Base-by-base conservation (phyloP, 2,797 vertebrate genomes). In the Rhyacichthys aspro region DNA sequence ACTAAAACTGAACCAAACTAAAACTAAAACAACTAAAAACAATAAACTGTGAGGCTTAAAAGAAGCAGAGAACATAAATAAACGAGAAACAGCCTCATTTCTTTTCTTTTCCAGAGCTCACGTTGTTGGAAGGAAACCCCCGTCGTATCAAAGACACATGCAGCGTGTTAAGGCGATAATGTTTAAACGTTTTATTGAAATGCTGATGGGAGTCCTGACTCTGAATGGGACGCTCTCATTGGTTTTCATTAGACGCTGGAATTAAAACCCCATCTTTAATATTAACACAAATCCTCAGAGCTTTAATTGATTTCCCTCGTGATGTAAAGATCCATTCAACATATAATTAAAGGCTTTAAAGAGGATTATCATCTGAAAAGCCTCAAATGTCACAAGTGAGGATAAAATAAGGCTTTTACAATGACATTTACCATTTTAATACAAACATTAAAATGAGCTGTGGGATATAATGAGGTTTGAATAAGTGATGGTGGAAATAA, bases 211-310 rank as follows among this genome's bases (percentile, higher is more conserved):
- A 70, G 68, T 65, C n/a, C n/a, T n/a, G n/a, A n/a, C n/a, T n/a
- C 56, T 81, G 55, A 84, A 78, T 55, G 59, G 60, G 76, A 56
- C n/a, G n/a, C 54, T 84, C 81, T 82, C 75, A 85, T 85, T 79
- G 58, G 57, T 78, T 86, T 81, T 84, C 67, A 83, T 80, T 74
- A 72, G 74, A 50, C 41, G 7, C 56, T 55, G 67, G 66, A 83
- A 84, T 82, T 85, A 74, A 85, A 88, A 78, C 81, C 78, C 70
- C 78, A 70, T 78, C 72, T 78, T 72, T 76, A 78, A 68, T 81
- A 78, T 81, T 59, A 76, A 79, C 81, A 75, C 72, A 56, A 78
- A 69, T 46, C 71, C 82, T 82, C 44, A 62, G 80, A 86, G 76
- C 78, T 77, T 71, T 59, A 75, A 84, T 68, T 77, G 83, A 86